These are phyloP conservation scores for Drosophila mayaguana DNA, from an alignment of 2,888 invertebrate genomes.

Conservation along the genomic window DNA sequence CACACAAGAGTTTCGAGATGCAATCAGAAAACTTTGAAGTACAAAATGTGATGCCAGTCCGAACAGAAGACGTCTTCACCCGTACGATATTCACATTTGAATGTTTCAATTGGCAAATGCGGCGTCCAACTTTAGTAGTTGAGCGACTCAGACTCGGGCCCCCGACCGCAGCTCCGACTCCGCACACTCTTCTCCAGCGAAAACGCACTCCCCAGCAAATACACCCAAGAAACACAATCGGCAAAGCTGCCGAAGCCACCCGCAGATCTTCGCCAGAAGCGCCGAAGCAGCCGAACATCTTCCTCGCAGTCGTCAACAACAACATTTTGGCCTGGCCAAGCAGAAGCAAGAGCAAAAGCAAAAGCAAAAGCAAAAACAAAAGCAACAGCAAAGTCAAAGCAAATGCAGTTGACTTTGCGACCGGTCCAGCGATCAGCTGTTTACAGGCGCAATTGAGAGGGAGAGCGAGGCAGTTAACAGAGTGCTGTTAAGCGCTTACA, in stretches of 20 bases:
- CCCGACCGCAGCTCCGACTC: slow-evolving; percentile 51
- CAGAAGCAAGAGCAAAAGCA: slow-evolving; percentile 4
- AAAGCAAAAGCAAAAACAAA: slow-evolving; percentile 17
- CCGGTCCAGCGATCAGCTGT: slow-evolving; percentile 68
- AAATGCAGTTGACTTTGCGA: slow-evolving; percentile 56
- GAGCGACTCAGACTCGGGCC: slow-evolving; percentile 59
- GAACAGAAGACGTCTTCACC: slow-evolving; percentile 84
- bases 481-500: slow-evolving; percentile 31
- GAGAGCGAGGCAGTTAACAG: slow-evolving; percentile 5
- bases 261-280: slow-evolving; percentile 54
- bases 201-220: slow-evolving; percentile 54
- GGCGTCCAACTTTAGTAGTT: slow-evolving; percentile 84
- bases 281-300: slow-evolving; percentile 57
- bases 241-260: slow-evolving; percentile 51
- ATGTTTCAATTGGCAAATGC: slow-evolving; percentile 84
- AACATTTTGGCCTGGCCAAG: slow-evolving; percentile 27
- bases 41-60: slow-evolving; percentile 66
- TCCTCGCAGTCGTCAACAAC: slow-evolving; percentile 63
- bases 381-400: slow-evolving; percentile 10
- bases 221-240: slow-evolving; percentile 51
- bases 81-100: slow-evolving; percentile 85
- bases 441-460: slow-evolving; percentile 6
- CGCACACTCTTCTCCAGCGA: slow-evolving; percentile 55
- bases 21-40: slow-evolving; percentile 26
- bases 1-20: slow-evolving; percentile 28